Evolutionary conservation across 2,797 vertebrate genomes (phyloP), one percentile per base, ranked within the genome.

Genomic region (Tamandua tetradactyla): DNA sequence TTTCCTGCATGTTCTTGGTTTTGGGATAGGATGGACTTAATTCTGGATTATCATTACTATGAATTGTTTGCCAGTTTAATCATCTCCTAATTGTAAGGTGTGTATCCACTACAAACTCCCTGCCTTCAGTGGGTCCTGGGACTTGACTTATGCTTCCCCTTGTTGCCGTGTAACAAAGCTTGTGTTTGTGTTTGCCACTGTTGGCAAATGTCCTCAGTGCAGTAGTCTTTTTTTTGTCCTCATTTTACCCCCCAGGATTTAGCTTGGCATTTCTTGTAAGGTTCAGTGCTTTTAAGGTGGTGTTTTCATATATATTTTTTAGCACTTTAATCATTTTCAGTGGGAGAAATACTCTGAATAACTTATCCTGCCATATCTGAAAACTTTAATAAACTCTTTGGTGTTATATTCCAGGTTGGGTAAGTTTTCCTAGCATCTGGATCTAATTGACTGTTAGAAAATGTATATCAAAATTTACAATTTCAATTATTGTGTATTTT

Each of bases 261-360:
- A 80, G 35, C 35, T 84, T 59, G 10, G 42, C 55, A 79, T 27
- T 84, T 88, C 72, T 62, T 74, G 14, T 35, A 76, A 61, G 23
- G 9, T 35, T 83, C 64, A 69, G 30, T 92, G n/a, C 37, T 68
- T 89, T 83, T 76, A 93, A 71, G 17, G 30, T 94, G 42, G 32
- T 87, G 25, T 62, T 87, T 91, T 47, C 61, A 49, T 83, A 75
- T 89, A 92, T 80, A 49, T 55, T 78, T 27, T 37, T 15, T n/a
- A 87, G 30, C 13, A 87, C 62, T 61, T 95, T 35, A 62, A 27
- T 64, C 89, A 74, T 76, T 64, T 44, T 87, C 40, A 32, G 0
- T 87, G 49, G 59, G 42, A 91, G 11, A 87, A 68, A 84, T 84
- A 55, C 14, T 92, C 27, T 84, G 66, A 89, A 37, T 81, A 87